A percentile compares a stretch with the other conserved stretches of the same genome.
Conservation (phyloP, 2,888 invertebrate genomes). For the Pyrgus malvae region DNA sequence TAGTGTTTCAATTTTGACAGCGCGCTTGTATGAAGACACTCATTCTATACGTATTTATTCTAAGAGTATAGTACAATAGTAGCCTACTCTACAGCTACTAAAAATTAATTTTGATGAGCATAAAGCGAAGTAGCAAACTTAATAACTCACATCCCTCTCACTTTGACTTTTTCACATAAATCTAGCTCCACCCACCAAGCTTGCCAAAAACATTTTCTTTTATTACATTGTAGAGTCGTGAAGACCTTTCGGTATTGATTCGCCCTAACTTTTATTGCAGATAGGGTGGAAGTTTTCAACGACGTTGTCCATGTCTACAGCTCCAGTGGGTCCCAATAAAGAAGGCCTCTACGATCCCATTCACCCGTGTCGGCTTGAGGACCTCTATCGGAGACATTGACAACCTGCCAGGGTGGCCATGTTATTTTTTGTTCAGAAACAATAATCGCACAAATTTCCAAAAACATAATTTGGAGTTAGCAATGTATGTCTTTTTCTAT, state of each 20-base stretch:
- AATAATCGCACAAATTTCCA: no score
- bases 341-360: slow-evolving; percentile 4
- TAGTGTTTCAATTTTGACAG: no score
- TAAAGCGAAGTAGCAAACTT: no score
- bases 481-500: no score
- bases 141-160: background rate
- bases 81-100: no score
- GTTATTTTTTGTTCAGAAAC: background rate
- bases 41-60: no score
- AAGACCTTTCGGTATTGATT: slow-evolving; percentile 12
- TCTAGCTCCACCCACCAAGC: background rate
- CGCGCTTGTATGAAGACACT: no score
- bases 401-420: background rate
- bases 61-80: no score
- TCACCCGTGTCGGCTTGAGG: slow-evolving; percentile 3
- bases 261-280: slow-evolving; percentile 15
- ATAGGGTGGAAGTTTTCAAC: slow-evolving; percentile 24
- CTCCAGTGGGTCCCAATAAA: slow-evolving; percentile 9
- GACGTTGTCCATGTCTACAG: slow-evolving; percentile 21
- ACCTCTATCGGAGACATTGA: background rate
- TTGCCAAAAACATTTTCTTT: background rate
- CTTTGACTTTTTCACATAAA: no score
- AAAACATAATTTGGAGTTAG: no score
- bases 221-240: slow-evolving; percentile 7
- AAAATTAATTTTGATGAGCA: no score